Conservation (phyloP, 1,140 invertebrate species). For the Anastrepha ludens region DNA sequence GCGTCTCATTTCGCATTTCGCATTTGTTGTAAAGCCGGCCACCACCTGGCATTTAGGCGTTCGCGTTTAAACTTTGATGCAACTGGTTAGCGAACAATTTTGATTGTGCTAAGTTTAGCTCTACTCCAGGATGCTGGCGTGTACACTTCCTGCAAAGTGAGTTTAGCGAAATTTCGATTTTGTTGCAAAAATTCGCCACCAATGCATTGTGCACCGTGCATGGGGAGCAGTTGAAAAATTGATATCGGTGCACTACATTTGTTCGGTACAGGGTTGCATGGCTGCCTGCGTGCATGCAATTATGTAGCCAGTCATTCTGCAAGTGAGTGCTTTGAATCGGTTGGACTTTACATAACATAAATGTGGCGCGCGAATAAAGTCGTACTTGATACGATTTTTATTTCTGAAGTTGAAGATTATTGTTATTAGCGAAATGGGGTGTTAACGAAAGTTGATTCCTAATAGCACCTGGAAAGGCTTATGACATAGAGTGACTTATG, state of each 20-base stretch:
- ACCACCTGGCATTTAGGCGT: background rate
- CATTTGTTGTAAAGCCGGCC: background rate
- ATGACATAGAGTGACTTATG: no score
- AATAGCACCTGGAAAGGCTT: background rate
- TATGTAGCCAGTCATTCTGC: background rate
- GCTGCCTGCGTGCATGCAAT: background rate
- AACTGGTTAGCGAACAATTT: background rate
- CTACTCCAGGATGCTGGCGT: background rate
- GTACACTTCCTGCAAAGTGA: conserved; percentile 20
- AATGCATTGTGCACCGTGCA: no score
- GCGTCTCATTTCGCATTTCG: background rate
- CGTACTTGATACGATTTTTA: background rate
- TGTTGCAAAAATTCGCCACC: background rate
- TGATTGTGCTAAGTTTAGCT: conserved; percentile 3
- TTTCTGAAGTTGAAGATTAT: background rate
- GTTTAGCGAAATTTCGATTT: background rate
- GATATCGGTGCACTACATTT: background rate
- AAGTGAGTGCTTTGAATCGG: no score
- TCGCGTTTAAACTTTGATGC: background rate
- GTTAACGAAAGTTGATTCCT: background rate
- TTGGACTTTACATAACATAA: background rate
- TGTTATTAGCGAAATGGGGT: background rate
- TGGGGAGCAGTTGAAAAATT: background rate
- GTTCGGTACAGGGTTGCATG: background rate
- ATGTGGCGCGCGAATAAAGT: conserved; percentile 27